Evolutionary conservation across 1,140 invertebrate genomes (phyloP), one percentile per base, ranked within the genome.

Genomic region (Phenacoccus solenopsis): DNA sequence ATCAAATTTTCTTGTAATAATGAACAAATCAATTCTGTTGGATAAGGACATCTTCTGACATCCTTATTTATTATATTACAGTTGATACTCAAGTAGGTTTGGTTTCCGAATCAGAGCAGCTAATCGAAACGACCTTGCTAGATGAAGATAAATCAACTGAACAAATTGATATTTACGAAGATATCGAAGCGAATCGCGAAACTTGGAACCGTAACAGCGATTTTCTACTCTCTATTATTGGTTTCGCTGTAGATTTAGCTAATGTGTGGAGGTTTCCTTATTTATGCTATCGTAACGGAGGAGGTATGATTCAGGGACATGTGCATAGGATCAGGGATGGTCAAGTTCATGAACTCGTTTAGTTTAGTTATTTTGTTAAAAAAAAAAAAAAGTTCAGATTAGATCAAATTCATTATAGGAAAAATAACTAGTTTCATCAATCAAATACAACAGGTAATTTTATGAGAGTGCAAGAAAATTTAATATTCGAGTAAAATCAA

Each of bases 261-360:
- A 95, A 95, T 77, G 90, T 95, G 0, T 95, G 92, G 92, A 81
- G 93, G 73, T 90, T 91, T 78, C 89, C 89, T 20, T 90, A 90
- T 75, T 81, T 90, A 22, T 90, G 88, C 77, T 91, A 90, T 77
- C 85, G 85, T 73, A 90, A 90, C 76, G 89, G 89, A 1, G 89
- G 89, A 72, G 89, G 89, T 90, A 69, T 4, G n/a, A n/a, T n/a
- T n/a, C n/a, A n/a, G 13, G n/a, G n/a, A n/a, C n/a, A n/a, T n/a
- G n/a, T n/a, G n/a, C n/a, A n/a, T n/a, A n/a, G n/a, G n/a, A n/a
- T n/a, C n/a, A n/a, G n/a, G n/a, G n/a, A n/a, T n/a, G n/a, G n/a
- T n/a, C n/a, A n/a, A n/a, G n/a, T n/a, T n/a, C n/a, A n/a, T n/a
- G n/a, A n/a, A n/a, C n/a, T n/a, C n/a, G n/a, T n/a, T n/a, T n/a